Base-by-base conservation (phyloP, 2,888 invertebrate species). In the Augochlorella aurata region DNA sequence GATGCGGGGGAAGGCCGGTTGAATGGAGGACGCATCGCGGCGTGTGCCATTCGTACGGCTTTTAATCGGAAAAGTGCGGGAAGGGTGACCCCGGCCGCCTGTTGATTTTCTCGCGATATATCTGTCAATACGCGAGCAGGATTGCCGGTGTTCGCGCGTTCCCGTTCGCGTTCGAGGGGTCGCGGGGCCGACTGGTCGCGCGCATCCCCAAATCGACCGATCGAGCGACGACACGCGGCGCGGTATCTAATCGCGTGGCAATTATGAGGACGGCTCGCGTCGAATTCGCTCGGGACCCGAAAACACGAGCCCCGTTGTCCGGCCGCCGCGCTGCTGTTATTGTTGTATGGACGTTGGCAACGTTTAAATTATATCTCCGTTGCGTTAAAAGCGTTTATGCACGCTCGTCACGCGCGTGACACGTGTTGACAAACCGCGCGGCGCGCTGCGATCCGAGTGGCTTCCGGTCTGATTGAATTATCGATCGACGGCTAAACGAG, bases 91-190 rank as follows among this genome's bases (percentile, higher is more conserved):
- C 81, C 76, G 82, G 88, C 84, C 88, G 91, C 91, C 91, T 91
- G 91, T 91, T 91, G 91, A 91, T 90, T 91, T 90, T 88, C 78
- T 75, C 88, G 79, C 85, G 83, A 80, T 86, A 85, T 81, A 79
- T 82, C 84, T 85, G 83, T 83, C 87, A 87, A 85, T 85, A 82
- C 73, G 50, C 77, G 66, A 74, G 78, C 63, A 78, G 80, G 47
- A 12, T 29, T 50, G 29, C 49, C 44, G 52, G 73, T 10, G 44
- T 52, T 70, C 38, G 5, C 38, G 38, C 5, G 38, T 29, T 29
- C 29, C 29, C 29, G 29, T 38, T 38, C 38, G 38, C 38, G 38
- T 38, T 38, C 38, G 38, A 1, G 44, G 9, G 58, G 44, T 10
- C 44, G 44, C 38, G 29, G 63, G 18, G 47, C 24, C 24, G 67